A percentile compares a stretch with the other conserved stretches of the same genome.
phyloP scores from a whole-genome alignment of 1,140 invertebrate species.

The Drosophila saltans region DNA sequence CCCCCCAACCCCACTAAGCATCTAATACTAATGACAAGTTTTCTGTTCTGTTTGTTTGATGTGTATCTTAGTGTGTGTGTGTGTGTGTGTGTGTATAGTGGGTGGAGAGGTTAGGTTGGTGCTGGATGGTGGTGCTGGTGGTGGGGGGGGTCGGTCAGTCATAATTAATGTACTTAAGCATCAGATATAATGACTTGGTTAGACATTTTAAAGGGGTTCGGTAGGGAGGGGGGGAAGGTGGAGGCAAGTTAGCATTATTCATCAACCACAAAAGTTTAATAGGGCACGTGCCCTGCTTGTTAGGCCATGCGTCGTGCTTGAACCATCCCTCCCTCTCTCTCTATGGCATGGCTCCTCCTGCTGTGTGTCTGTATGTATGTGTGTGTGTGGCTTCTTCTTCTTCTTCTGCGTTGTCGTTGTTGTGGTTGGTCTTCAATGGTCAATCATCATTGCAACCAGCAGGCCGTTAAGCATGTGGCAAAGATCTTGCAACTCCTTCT shows the following conservation, averaged over 20 bases:
- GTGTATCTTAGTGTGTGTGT: background rate
- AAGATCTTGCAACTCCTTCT: constrained; percentile 20
- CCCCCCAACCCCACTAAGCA: background rate
- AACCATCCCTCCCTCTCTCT: background rate
- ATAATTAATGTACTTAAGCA: constrained; percentile 71
- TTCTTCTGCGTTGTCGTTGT: background rate
- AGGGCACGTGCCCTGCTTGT: constrained; percentile 65
- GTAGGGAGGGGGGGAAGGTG: background rate
- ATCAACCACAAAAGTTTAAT: constrained; percentile 62
- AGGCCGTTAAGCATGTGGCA: constrained; percentile 57
- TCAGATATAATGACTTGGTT: constrained; percentile 52
- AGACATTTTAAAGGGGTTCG: constrained; percentile 19
- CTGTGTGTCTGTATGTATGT: constrained; percentile 19
- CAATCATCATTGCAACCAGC: constrained; percentile 72
- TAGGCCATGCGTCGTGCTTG: constrained; percentile 50
- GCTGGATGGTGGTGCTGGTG: background rate
- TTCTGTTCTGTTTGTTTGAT: constrained; percentile 11
- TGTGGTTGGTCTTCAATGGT: constrained; percentile 34
- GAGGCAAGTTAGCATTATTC: constrained; percentile 17
- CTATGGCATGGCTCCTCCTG: background rate
- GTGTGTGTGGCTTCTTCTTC: background rate
- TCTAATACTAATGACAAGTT: constrained; percentile 47
- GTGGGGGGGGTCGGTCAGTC: constrained; percentile 6
- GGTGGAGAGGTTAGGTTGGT: background rate
- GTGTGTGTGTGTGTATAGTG: too few species aligned